Evolutionary conservation across 1,140 invertebrate genomes (phyloP).

Genomic region (Diorhabda elongata): DNA sequence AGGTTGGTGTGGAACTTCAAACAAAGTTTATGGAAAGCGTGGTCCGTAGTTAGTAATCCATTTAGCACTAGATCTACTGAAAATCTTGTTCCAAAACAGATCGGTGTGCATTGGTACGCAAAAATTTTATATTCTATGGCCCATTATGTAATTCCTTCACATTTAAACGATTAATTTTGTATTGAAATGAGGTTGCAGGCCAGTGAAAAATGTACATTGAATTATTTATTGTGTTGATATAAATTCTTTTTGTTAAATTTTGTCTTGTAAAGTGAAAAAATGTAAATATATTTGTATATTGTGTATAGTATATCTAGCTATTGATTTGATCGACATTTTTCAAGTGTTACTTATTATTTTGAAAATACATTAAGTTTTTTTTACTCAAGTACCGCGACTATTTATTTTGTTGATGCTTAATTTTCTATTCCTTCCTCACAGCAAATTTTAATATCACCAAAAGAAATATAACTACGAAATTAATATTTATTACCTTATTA

Average conservation of each 20-base stretch:
- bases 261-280: neutral
- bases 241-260: slow-evolving; percentile 5
- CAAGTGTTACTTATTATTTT: no score
- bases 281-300: neutral
- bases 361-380: no score
- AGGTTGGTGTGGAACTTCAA: slow-evolving; percentile 55
- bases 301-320: no score
- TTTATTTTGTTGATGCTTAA: no score
- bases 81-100: slow-evolving; percentile 26
- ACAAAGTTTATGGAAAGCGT: slow-evolving; percentile 35
- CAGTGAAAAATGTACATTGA: slow-evolving; percentile 12
- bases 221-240: slow-evolving; percentile 9
- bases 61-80: slow-evolving; percentile 28
- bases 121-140: slow-evolving; percentile 69
- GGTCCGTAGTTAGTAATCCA: slow-evolving; percentile 43
- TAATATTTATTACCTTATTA: no score
- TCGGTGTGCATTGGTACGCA: slow-evolving; percentile 85
- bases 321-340: no score
- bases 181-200: slow-evolving; percentile 4
- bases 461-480: no score
- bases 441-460: no score
- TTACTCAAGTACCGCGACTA: no score
- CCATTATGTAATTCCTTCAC: slow-evolving; percentile 60
- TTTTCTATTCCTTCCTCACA: no score
- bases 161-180: slow-evolving; percentile 19